Conservation (phyloP, 1,140 invertebrate genomes). For the Lepidurus packardi region DNA sequence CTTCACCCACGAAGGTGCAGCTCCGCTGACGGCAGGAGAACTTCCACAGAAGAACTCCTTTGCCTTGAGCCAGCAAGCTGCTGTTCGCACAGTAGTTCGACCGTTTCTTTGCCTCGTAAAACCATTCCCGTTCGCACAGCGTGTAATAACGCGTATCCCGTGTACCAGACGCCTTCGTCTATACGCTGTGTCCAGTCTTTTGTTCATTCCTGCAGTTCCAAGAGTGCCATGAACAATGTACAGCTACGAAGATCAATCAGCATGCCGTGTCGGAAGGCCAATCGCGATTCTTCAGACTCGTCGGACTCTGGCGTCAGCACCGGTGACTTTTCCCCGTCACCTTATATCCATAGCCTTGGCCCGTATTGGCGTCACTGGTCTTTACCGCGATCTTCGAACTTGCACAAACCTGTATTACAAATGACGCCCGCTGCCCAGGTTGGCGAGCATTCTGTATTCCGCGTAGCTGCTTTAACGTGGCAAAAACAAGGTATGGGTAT, state of each 20-base stretch:
- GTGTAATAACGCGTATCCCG: not conserved
- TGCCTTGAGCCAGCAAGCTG: not conserved
- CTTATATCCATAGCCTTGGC: not conserved
- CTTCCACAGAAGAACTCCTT: conserved; percentile 13
- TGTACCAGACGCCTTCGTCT: conserved; percentile 22
- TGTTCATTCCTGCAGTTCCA: conserved; percentile 17
- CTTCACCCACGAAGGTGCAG: conserved; percentile 2
- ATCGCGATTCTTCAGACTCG: conserved; percentile 33
- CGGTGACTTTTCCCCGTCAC: conserved; percentile 18
- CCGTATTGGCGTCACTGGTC: conserved; percentile 30
- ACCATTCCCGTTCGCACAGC: not conserved
- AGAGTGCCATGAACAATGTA: conserved; percentile 24
- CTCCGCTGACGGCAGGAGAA: not conserved
- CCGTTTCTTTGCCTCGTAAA: not conserved
- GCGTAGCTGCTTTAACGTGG: not conserved
- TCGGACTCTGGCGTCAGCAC: conserved; percentile 32
- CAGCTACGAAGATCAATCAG: conserved; percentile 31
- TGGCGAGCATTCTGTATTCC: not conserved
- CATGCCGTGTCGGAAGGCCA: conserved; percentile 33
- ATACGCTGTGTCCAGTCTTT: conserved; percentile 19
- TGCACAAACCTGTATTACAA: not conserved
- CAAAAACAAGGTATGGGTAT: conserved; percentile 12
- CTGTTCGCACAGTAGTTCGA: not conserved
- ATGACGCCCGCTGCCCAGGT: not conserved
- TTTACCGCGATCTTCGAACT: conserved; percentile 29